Evolutionary conservation across 2,113 vertebrate species (phyloP).

Genomic region (Lophius piscatorius): DNA sequence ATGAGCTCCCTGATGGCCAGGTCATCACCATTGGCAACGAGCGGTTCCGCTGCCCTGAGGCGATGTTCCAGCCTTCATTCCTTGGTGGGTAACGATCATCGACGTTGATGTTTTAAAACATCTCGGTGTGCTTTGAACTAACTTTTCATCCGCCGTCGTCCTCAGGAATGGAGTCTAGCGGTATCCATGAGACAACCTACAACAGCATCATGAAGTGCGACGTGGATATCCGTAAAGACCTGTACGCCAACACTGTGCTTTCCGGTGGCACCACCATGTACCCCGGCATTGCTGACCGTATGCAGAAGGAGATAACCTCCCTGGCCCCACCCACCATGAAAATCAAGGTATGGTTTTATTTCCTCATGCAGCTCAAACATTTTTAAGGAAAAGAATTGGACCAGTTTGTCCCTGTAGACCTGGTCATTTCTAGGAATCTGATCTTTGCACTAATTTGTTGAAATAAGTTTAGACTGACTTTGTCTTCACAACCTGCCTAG

Average conservation of each 20-base stretch:
- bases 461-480: too few species aligned
- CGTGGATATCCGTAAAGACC: constrained; percentile 97
- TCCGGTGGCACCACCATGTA: constrained; percentile 98
- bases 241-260: constrained; percentile 95
- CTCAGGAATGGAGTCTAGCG: constrained; percentile 93
- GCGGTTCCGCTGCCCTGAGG: constrained; percentile 96
- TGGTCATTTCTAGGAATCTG: too few species aligned
- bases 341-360: constrained; percentile 38
- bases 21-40: constrained; percentile 98
- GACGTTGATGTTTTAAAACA: too few species aligned
- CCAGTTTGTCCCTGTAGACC: too few species aligned
- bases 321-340: constrained; percentile 79
- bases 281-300: constrained; percentile 93
- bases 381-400: too few species aligned
- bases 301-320: constrained; percentile 96
- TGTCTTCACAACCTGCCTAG: too few species aligned
- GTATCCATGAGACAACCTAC: constrained; percentile 95
- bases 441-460: too few species aligned
- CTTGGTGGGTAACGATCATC: constrained; percentile 45
- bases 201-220: constrained; percentile 99
- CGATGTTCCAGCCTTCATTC: constrained; percentile 93
- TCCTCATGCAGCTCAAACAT: too few species aligned
- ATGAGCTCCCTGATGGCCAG: constrained; percentile 95
- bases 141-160: not conserved
- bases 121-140: too few species aligned